Evolutionary conservation across 1,140 invertebrate genomes (phyloP), one percentile per base, ranked within the genome.

Genomic region (Brachionus paranguensis): DNA sequence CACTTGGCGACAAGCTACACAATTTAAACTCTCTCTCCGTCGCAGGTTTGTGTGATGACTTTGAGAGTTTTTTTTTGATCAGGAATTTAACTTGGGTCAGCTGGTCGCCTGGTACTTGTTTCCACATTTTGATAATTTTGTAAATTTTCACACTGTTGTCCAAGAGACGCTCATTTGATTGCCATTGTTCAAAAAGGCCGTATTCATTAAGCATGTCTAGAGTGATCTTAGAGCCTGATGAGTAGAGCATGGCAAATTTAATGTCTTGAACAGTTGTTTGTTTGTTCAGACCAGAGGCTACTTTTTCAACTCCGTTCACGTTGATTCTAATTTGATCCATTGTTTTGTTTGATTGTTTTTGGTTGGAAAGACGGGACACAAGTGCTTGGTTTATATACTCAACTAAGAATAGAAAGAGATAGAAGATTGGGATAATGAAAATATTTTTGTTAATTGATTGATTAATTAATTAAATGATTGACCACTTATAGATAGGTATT

Each of bases 111-210:
- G 78, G 78, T 4, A 81, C n/a, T 27, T 81, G 37, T 33, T 41
- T 60, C 78, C 78, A 81, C 53, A 64, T 47, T 81, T 81, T 81
- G 7, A 81, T 60, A 24, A 81, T 43, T 68, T 81, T 81, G 8
- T 81, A 64, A 14, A 81, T 64, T 81, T 81, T 81, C 1, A 81
- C n/a, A 60, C 45, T 81, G 12, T n/a, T 11, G 27, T 81, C 78
- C 53, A 81, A 68, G n/a, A 81, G 78, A 41, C 78, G 78, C 20
- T 81, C 78, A 29, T 81, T 81, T 12, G 33, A 43, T 41, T 81
- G 78, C 78, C 78, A 81, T 47, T 64, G 8, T 68, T 81, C 78
- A 68, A 81, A 81, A 14, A 81, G n/a, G 29, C 78, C 78, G 45
- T 64, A 81, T 11, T 81, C 78, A 27, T 81, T 45, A 24, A 81